phyloP scores from a whole-genome alignment of 2,797 vertebrate genomes.

The Bradypus variegatus region DNA sequence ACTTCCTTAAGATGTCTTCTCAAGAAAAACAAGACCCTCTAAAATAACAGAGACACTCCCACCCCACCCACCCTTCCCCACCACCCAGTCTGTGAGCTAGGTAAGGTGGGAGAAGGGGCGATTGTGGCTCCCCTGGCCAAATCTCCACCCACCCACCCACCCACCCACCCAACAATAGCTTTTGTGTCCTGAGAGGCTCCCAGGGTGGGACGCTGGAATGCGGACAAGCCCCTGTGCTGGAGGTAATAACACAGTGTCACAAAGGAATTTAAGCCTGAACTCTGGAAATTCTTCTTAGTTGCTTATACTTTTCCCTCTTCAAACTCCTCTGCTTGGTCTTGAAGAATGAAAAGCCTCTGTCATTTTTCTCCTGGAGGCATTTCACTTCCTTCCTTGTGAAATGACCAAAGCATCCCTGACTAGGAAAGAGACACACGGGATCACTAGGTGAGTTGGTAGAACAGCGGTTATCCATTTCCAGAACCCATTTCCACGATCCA shows the following conservation, averaged over 20 bases:
- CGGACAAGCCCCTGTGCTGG: not conserved
- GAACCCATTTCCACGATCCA: no score
- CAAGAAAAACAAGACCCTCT: not conserved
- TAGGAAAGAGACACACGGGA: not conserved
- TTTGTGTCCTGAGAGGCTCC: conserved; percentile 35
- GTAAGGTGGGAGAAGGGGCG: not conserved
- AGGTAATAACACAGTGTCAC: conserved; percentile 61
- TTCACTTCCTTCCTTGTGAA: conserved; percentile 30
- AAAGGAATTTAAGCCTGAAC: conserved; percentile 61
- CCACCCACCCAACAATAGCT: not conserved
- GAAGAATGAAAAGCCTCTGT: conserved; percentile 41
- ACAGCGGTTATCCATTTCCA: not conserved
- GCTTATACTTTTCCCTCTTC: conserved; percentile 25
- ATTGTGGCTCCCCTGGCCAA: not conserved
- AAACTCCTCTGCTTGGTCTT: conserved; percentile 34
- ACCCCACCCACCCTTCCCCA: no score
- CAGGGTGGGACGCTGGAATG: conserved; percentile 49
- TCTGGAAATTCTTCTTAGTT: conserved; percentile 38
- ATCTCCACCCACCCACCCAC: no score
- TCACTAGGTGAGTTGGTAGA: conserved; percentile 23
- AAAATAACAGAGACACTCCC: not conserved
- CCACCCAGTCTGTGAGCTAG: not conserved
- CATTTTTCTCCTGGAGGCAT: not conserved
- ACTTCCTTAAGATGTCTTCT: not conserved
- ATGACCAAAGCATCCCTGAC: not conserved